Evolutionary conservation across 2,888 invertebrate species (phyloP).

Genomic region (Zhuqinia jingwanae): DNA sequence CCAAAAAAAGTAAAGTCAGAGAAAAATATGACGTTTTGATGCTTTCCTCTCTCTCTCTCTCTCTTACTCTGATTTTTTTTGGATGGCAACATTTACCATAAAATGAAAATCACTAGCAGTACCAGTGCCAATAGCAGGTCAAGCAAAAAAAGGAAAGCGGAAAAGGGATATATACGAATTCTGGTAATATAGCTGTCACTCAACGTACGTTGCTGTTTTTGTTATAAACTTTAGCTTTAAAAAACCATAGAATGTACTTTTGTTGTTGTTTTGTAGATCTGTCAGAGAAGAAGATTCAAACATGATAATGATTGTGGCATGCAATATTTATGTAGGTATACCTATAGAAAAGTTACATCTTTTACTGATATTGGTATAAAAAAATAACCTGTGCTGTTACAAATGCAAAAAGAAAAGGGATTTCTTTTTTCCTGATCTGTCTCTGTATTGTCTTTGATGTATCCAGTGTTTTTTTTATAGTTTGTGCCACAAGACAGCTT

Average conservation of each 20-base stretch:
- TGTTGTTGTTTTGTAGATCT: neutral
- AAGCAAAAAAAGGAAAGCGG: constrained; percentile 24
- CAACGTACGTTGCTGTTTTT: constrained; percentile 1
- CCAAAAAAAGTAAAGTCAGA: constrained; percentile 12
- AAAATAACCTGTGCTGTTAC: neutral
- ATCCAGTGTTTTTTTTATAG: too few relatives aligned
- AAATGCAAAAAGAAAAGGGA: neutral
- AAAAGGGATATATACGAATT: neutral
- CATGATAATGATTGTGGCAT: too few relatives aligned
- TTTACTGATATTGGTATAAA: neutral
- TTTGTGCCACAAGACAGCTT: too few relatives aligned
- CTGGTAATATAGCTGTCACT: constrained; percentile 23
- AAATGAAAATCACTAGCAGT: too few relatives aligned
- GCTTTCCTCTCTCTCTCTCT: constrained; percentile 8
- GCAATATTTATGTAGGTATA: too few relatives aligned
- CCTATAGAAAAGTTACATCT: too few relatives aligned
- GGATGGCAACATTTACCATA: neutral
- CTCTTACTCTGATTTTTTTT: constrained; percentile 3
- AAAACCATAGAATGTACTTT: neutral
- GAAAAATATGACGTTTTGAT: constrained; percentile 53
- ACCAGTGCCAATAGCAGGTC: constrained; percentile 36
- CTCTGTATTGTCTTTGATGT: too few relatives aligned
- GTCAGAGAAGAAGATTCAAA: neutral
- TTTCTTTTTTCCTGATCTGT: too few relatives aligned
- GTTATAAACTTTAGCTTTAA: constrained; percentile 4